A percentile compares a stretch with the other conserved stretches of the same genome.
phyloP scores from a whole-genome alignment of 2,797 vertebrate genomes.

The Megalops cyprinoides region DNA sequence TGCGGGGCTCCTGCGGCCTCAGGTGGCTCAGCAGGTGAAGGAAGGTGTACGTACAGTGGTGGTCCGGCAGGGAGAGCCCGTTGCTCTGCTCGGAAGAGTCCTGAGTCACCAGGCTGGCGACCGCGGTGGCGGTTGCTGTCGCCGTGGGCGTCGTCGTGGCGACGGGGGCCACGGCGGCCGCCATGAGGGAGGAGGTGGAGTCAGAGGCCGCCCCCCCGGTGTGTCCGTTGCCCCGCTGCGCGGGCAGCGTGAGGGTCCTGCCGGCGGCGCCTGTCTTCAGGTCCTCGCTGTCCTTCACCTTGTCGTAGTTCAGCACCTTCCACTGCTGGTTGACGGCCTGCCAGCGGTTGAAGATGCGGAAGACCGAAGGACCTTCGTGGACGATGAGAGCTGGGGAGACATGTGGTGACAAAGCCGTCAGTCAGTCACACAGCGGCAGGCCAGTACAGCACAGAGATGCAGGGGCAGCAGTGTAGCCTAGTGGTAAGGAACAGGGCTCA shows the following conservation, averaged over 20 bases:
- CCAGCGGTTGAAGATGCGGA: slow-evolving; percentile 98
- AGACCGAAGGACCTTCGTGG: slow-evolving; percentile 96
- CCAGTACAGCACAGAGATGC: background rate
- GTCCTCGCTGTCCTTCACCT: slow-evolving; percentile 90
- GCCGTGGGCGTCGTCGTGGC: slow-evolving; percentile 65
- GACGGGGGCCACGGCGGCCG: slow-evolving; percentile 72
- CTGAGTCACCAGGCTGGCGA: slow-evolving; percentile 51
- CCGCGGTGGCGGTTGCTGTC: slow-evolving; percentile 42
- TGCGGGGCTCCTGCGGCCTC: slow-evolving; percentile 86
- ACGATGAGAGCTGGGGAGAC: slow-evolving; percentile 84
- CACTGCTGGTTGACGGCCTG: slow-evolving; percentile 99
- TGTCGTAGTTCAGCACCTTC: slow-evolving; percentile 99
- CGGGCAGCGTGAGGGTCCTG: slow-evolving; percentile 76
- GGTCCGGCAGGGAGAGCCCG: slow-evolving; percentile 80
- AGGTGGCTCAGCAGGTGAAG: slow-evolving; percentile 96
- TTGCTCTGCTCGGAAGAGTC: slow-evolving; percentile 63
- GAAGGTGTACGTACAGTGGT: slow-evolving; percentile 97
- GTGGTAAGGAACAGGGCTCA: too few relatives aligned
- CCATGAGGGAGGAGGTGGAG: slow-evolving; percentile 84
- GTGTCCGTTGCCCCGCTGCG: slow-evolving; percentile 63
- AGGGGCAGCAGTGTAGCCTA: too few relatives aligned
- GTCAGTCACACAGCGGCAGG: slow-evolving; percentile 47
- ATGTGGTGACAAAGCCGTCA: slow-evolving; percentile 20
- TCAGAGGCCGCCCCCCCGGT: slow-evolving; percentile 80
- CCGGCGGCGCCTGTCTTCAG: slow-evolving; percentile 80